Evolutionary conservation across 2,888 invertebrate genomes (phyloP), one percentile per base, ranked within the genome.

Genomic region (Cephalotes varians): DNA sequence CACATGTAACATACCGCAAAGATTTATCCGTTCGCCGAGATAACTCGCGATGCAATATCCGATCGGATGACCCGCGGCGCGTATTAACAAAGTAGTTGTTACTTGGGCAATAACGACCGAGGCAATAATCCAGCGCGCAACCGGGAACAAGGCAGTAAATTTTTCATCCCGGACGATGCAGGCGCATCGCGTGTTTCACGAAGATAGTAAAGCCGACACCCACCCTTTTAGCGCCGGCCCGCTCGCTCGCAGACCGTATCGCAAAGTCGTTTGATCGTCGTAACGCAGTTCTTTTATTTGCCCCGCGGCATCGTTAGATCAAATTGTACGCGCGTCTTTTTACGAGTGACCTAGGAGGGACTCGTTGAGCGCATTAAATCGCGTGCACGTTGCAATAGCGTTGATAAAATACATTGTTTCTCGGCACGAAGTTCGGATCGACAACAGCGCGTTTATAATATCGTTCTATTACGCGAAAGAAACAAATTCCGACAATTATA

Each of bases 271-370:
- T 79, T 79, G 77, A 79, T 79, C 77, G 71, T 71, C 71, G 71
- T 85, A 85, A 81, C 58, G 74, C 51, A 58, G 65, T 81, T 76
- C 80, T 65, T 81, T 81, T 76, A 81, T 81, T 81, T 56, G 81
- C 65, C 77, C 64, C 62, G 77, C 65, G 81, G 76, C 67, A 40
- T 81, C 81, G 77, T 81, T 81, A 81, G 76, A 64, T 81, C 76
- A 62, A 77, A 76, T 76, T 81, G 65, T 81, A 76, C 67, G 64
- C 77, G 44, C 56, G 77, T 54, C 76, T 77, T 65, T 81, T 81
- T 81, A 81, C 76, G 81, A 81, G 56, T 37, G 44, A 47, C 65
- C 47, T 51, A 65, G 77, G 65, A 37, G 71, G 7, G 4, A 15
- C 65, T 54, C 44, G 58, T 37, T 31, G 34, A 34, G 34, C 47